phyloP scores from a whole-genome alignment of 2,113 vertebrate genomes.

The Perccottus glenii region DNA sequence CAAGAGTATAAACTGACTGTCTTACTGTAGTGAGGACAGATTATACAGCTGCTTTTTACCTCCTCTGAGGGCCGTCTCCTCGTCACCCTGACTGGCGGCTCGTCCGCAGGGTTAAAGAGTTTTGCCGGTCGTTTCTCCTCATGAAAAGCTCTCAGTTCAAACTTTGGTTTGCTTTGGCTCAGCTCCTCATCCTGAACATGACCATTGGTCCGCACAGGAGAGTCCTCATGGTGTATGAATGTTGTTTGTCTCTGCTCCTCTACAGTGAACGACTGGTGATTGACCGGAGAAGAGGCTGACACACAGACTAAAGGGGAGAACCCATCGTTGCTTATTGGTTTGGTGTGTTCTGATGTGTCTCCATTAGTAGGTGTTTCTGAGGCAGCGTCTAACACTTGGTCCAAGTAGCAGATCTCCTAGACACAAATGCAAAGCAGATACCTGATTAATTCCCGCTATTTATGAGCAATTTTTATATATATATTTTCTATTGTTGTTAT shows the following conservation, averaged over 20 bases:
- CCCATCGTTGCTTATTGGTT: conserved; percentile 64
- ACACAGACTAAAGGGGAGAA: conserved; percentile 71
- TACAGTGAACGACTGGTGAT: conserved; percentile 57
- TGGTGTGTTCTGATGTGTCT: conserved; percentile 70
- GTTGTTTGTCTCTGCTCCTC: conserved; percentile 67
- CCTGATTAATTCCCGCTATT: no score
- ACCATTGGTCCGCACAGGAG: conserved; percentile 57
- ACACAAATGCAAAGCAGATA: conserved; percentile 4
- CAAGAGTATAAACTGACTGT: background rate
- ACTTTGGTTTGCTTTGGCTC: conserved; percentile 80
- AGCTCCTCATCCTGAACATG: conserved; percentile 71
- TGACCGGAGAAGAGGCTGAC: conserved; percentile 49
- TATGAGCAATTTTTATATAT: background rate
- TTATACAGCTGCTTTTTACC: conserved; percentile 67
- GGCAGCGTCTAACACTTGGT: conserved; percentile 92
- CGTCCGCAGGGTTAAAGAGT: conserved; percentile 85
- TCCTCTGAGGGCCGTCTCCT: conserved; percentile 91
- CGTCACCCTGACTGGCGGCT: conserved; percentile 86
- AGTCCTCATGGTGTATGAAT: conserved; percentile 67
- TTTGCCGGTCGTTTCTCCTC: conserved; percentile 94
- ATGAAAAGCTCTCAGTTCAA: conserved; percentile 93
- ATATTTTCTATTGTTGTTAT: no score
- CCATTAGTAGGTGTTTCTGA: conserved; percentile 87
- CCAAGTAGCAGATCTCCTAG: conserved; percentile 92
- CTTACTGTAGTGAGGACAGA: background rate